Evolutionary conservation across 2,888 invertebrate genomes (phyloP), one percentile per base, ranked within the genome.

Genomic region (Achlya flavicornis): DNA sequence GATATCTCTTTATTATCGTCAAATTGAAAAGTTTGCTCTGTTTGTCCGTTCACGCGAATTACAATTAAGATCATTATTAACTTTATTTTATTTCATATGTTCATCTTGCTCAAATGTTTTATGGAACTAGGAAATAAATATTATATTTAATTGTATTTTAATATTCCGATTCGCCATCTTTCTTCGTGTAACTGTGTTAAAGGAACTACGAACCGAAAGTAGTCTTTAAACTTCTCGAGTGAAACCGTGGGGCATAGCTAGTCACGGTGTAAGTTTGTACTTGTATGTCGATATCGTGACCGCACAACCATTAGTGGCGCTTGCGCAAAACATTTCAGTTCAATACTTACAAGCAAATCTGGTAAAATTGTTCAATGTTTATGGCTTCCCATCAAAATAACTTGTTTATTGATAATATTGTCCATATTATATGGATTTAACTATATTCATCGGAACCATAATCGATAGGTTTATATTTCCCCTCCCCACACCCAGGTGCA

Each of bases 261-360:
- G 16, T 53, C 16, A 77, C 73, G 79, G 67, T 70, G 71, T 67
- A 67, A 74, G 69, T 70, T 71, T 70, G 59, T 59, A 70, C 73
- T 69, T 80, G 80, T 83, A 80, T 81, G 81, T 75, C 78, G 73
- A 79, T 74, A 73, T 83, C 85, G 85, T 85, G 85, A 79, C 79
- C 77, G 65, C 71, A 69, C 66, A 71, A 68, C 78, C 78, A 85
- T 85, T 85, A 84, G 74, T 61, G 69, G 59, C 67, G 72, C 77
- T 85, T 85, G 83, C 77, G 81, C 79, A 81, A 85, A 79, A 81
- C 76, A 78, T 77, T 83, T 83, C 62, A 83, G 74, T 75, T 72
- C 73, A 77, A 77, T 73, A 74, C 72, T 43, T 61, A 72, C 75
- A 75, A 81, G 75, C 70, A 71, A 77, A 81, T 81, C 80, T 77